Conservation (phyloP, 2,888 invertebrate species). For the Apeira syringaria region DNA sequence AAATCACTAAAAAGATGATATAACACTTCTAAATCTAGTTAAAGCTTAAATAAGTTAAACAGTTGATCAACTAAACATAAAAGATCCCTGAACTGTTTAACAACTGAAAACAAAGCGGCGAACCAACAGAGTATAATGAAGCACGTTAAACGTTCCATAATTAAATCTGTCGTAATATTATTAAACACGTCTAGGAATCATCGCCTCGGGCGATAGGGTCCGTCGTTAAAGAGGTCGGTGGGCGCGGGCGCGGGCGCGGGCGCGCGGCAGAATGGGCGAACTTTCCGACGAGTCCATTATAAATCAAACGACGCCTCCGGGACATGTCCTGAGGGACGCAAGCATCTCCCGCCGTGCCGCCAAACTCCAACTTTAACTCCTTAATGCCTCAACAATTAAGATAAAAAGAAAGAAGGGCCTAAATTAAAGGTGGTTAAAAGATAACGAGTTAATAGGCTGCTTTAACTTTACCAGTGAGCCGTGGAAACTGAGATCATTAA, state of each 20-base stretch:
- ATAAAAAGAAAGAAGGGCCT: conserved; percentile 81
- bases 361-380: conserved; percentile 77
- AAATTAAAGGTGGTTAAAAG: conserved; percentile 82
- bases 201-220: conserved; percentile 80
- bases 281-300: conserved; percentile 83
- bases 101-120: conserved; percentile 58
- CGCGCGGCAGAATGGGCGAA: conserved; percentile 76
- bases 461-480: conserved; percentile 59
- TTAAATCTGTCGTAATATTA: conserved; percentile 83
- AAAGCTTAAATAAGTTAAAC: background rate
- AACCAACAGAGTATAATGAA: conserved; percentile 60
- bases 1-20: too few species aligned
- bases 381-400: conserved; percentile 83
- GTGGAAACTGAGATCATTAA: conserved; percentile 31
- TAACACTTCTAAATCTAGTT: too few species aligned
- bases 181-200: conserved; percentile 83
- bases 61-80: background rate
- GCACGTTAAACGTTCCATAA: conserved; percentile 78
- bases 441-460: conserved; percentile 80
- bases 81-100: conserved; percentile 39
- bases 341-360: conserved; percentile 70
- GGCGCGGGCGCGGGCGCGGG: too few species aligned
- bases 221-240: conserved; percentile 79
- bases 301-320: conserved; percentile 82
- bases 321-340: conserved; percentile 81